Conservation (phyloP, 1,140 invertebrate genomes). For the Drosophila rufa region DNA sequence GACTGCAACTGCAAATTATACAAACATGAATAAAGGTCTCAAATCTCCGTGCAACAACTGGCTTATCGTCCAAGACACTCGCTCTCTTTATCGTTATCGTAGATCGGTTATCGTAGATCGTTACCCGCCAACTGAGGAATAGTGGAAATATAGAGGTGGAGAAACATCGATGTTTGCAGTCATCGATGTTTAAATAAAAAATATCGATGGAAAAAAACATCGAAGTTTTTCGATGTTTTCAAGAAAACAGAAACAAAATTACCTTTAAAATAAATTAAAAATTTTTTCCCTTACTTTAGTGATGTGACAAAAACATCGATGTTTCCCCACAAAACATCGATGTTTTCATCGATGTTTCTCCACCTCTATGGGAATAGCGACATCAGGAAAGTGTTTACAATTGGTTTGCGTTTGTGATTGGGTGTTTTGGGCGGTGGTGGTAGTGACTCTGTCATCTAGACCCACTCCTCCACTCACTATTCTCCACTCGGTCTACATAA, state of each 20-base stretch:
- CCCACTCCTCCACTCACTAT: background rate
- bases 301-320: too few species aligned
- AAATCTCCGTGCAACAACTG: background rate
- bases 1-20: background rate
- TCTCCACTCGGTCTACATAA: background rate
- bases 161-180: too few species aligned
- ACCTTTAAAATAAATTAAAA: too few species aligned
- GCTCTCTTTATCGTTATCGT: slow-evolving; percentile 1
- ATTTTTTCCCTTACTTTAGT: too few species aligned
- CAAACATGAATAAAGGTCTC: background rate
- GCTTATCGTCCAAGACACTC: slow-evolving; percentile 17
- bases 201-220: too few species aligned
- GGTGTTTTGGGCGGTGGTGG: too few species aligned
- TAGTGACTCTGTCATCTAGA: background rate
- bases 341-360: too few species aligned
- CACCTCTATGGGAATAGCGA: background rate
- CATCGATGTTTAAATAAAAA: too few species aligned
- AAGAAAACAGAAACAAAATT: too few species aligned
- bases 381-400: slow-evolving; percentile 6
- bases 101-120: slow-evolving; percentile 10
- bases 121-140: background rate
- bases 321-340: too few species aligned
- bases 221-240: too few species aligned
- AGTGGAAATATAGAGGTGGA: background rate
- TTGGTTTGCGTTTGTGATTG: background rate